phyloP scores from a whole-genome alignment of 2,113 vertebrate species.

The Uropsilus gracilis region DNA sequence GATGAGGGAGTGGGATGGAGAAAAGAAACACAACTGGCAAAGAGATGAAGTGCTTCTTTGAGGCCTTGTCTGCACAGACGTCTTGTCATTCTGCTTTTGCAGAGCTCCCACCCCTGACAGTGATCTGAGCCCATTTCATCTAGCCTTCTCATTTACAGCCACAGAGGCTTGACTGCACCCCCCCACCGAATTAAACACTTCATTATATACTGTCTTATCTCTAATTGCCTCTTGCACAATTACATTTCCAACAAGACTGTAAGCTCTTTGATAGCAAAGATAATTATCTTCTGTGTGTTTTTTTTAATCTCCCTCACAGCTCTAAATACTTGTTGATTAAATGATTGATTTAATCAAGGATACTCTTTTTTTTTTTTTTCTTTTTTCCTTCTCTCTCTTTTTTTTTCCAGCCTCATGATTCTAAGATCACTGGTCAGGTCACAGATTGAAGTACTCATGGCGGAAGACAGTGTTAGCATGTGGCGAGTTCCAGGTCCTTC shows the following conservation, averaged over 20 bases:
- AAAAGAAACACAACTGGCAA: not conserved
- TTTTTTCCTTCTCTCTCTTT: no score
- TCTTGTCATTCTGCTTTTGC: not conserved
- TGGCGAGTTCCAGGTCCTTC: constrained; percentile 4
- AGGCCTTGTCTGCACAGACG: not conserved
- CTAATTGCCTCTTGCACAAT: constrained; percentile 36
- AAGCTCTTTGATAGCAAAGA: constrained; percentile 63
- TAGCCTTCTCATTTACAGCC: not conserved
- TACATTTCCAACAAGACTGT: constrained; percentile 58
- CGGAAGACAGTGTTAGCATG: not conserved
- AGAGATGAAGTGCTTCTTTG: not conserved
- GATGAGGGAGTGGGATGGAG: not conserved
- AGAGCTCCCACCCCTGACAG: not conserved
- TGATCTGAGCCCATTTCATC: not conserved
- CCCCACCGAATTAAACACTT: constrained; percentile 34
- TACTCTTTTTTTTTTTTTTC: constrained; percentile 25
- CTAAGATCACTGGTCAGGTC: constrained; percentile 49
- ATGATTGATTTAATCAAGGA: constrained; percentile 72
- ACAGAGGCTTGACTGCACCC: not conserved
- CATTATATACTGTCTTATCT: constrained; percentile 28
- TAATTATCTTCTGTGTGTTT: constrained; percentile 66
- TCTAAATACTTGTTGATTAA: constrained; percentile 75
- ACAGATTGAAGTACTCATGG: constrained; percentile 25
- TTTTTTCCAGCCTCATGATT: constrained; percentile 49
- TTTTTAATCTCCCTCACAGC: constrained; percentile 20